phyloP scores from a whole-genome alignment of 2,113 vertebrate genomes.

The Dermatemys mawii region DNA sequence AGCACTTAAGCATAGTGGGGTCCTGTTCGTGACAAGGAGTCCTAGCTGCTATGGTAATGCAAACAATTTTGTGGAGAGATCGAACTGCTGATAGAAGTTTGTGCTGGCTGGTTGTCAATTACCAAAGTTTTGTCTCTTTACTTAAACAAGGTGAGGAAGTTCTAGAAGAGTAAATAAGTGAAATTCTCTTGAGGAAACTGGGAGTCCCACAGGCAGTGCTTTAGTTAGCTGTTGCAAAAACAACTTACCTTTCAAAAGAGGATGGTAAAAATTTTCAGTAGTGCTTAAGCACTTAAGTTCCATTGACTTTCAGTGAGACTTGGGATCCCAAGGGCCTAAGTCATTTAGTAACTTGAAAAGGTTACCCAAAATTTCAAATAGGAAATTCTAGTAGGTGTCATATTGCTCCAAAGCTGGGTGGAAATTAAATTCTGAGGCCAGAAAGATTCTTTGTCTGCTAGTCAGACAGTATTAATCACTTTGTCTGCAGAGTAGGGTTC shows the following conservation, averaged over 20 bases:
- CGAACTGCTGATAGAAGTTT: neutral
- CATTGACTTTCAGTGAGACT: neutral
- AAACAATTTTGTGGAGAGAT: neutral
- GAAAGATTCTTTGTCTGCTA: neutral
- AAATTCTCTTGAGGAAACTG: neutral
- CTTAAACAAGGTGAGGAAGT: neutral
- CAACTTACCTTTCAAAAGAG: neutral
- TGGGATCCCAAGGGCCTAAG: neutral
- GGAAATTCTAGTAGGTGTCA: neutral
- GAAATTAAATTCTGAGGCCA: neutral
- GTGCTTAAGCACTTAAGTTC: neutral
- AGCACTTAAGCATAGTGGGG: neutral
- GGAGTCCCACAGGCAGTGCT: neutral
- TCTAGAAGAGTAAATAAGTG: neutral
- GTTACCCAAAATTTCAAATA: neutral
- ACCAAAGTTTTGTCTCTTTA: accelerated
- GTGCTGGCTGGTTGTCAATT: neutral
- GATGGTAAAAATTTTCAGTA: neutral
- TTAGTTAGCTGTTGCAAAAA: neutral
- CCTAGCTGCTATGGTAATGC: neutral
- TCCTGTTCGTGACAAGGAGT: neutral
- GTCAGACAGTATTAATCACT: neutral
- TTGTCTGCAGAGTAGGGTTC: neutral
- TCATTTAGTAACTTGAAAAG: neutral
- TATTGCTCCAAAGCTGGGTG: neutral